Evolutionary conservation across 2,113 vertebrate species (phyloP), one percentile per base, ranked within the genome.

Genomic region (Calypte anna): DNA sequence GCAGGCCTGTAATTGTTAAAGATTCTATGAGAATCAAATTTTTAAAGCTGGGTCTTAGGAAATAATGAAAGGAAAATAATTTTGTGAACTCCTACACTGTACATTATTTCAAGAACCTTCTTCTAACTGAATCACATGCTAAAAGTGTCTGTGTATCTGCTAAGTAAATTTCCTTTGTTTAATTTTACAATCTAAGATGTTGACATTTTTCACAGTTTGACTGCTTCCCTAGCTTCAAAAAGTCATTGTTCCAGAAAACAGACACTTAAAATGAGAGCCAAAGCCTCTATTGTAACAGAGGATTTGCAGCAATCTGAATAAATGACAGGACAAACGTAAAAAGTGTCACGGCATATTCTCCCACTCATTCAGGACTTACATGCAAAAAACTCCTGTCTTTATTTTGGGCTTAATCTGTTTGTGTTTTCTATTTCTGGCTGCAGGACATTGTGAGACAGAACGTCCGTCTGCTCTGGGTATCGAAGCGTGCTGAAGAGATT

Each of bases 351-450:
- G 66, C 1, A 4, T 36, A 30, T 78, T 84, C 59, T 68, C 54
- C 76, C 9, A 31, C 72, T 86, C 62, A 54, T 80, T 94, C 57
- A 62, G 48, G 69, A 72, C 61, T 68, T 72, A 31, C 53, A 67
- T 31, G 33, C 2, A 12, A 81, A 90, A 77, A 90, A 50, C 27
- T 9, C 76, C 81, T 82, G 50, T 89, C 81, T 85, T 89, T 70
- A 85, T 89, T 93, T 74, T 75, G 78, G 59, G 61, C 25, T 84
- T 88, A 88, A 84, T 88, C 69, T 91, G 57, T 44, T 46, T 5
- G 10, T n/a, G 81, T 30, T 77, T 68, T 95, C 91, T 94, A 96
- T 95, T 97, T 86, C 79, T 88, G 91, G 77, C 46, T 70, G 74
- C 3, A 16, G 58, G 62, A 70, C 0, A 0, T 7, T 1, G 7